Evolutionary conservation across 2,113 vertebrate species (phyloP), one percentile per base, ranked within the genome.

Genomic region (Burhinus bistriatus): DNA sequence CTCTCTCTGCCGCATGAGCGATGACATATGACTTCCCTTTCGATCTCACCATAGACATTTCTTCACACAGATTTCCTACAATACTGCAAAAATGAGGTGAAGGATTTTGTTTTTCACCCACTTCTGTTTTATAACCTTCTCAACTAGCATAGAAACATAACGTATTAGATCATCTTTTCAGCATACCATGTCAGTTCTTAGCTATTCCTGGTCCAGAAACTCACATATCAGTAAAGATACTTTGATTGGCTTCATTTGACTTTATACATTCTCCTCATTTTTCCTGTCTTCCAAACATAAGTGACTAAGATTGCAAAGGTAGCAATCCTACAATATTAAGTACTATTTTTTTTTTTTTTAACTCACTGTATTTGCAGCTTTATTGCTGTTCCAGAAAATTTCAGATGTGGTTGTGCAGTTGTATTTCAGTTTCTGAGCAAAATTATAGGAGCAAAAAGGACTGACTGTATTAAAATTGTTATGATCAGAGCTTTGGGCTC

Each of bases 121-220:
- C 0, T 62, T 84, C 8, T 76, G 20, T 7, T 87, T 66, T 71
- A 30, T 36, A 68, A 65, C 15, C 9, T 82, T 90, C 38, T 72
- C 45, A 90, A 6, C 9, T 58, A 61, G 9, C 29, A 70, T 29
- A 42, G 42, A 83, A 81, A 51, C 11, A n/a, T 20, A 21, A 21
- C 1, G 5, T 38, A 45, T 12, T 58, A 15, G 29, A 54, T 45
- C 25, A 65, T n/a, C 8, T 66, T 69, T 90, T 88, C n/a, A 54
- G 10, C 7, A 19, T 21, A 40, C 5, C 0, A 0, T 72, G 9
- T 62, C 45, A 65, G 19, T n/a, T 72, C 12, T 9, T 71, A 52
- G 14, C 10, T 77, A 27, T 44, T 84, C 34, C 59, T 55, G 32
- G 62, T 79, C 44, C 55, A 84, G 77, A 78, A 75, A 2, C 30